Conservation (phyloP, 2,113 vertebrate species). For the Phasianus colchicus region DNA sequence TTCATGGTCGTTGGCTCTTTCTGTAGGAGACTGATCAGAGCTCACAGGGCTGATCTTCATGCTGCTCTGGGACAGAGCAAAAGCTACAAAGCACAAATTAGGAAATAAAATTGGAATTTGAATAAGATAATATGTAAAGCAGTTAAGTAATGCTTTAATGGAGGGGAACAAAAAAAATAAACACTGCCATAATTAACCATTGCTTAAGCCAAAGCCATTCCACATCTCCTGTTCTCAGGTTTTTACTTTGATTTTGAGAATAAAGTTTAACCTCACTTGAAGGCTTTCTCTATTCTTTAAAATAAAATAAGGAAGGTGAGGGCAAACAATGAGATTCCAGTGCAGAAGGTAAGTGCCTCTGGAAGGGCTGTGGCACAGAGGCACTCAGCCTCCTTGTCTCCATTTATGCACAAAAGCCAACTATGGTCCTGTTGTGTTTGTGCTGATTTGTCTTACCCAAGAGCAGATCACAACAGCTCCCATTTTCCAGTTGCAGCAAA, state of each 20-base stretch:
- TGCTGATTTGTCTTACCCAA: too few species aligned
- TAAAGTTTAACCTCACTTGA: neutral
- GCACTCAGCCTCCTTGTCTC: accelerated
- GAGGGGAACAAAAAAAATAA: neutral
- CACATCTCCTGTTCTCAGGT: neutral
- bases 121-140: neutral
- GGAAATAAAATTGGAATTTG: neutral
- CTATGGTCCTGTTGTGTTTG: accelerated
- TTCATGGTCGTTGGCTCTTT: neutral
- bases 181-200: neutral
- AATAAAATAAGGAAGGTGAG: neutral
- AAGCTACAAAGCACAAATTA: neutral
- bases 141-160: neutral
- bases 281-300: neutral
- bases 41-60: neutral
- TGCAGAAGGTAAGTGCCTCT: neutral
- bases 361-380: neutral
- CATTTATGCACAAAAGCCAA: neutral
- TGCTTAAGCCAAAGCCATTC: neutral
- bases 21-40: neutral
- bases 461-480: neutral
- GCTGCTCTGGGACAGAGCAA: neutral
- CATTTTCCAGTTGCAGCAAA: neutral
- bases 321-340: neutral
- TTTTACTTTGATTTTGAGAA: neutral